Base-by-base conservation (phyloP, 2,888 invertebrate species). In the Abscondita cerata region DNA sequence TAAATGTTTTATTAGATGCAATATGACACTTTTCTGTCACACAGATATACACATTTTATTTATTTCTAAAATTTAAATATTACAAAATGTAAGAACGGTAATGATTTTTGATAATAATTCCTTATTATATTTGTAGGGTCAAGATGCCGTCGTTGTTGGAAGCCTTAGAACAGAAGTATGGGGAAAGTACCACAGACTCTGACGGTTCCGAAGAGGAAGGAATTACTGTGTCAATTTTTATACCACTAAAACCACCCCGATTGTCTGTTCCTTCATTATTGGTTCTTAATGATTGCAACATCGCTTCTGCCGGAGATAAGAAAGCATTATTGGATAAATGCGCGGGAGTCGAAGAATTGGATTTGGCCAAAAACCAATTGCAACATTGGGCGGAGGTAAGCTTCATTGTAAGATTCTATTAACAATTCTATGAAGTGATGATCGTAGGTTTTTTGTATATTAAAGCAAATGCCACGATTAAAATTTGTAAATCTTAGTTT, bases 401-500 rank as follows among this genome's bases (percentile, higher is more conserved):
- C 34, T 34, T 31, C 18, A 34, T 8, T 47, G 13, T 38, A 25
- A 25, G 6, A 25, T 25, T 2, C 25, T 2, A 4, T 25, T 25
- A 25, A 4, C 6, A 33, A 36, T 1, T 8, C 12, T 20, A 33
- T 55, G 12, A 34, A 13, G 6, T 55, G 13, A 34, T 31, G 3
- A 12, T 48, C 12, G 8, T 15, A 48, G 47, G 47, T 54, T n/a
- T 91, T 95, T 77, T 89, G 89, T 63, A 92, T 97, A 73, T 81
- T 97, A 65, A 87, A 90, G 75, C 90, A 93, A 77, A 93, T 95
- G 85, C 96, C 96, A 20, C 87, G 90, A 70, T 88, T 97, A 65
- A 90, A 92, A 75, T 96, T 96, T 80, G 88, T 96, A 51, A 97
- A 97, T 79, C 81, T 97, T 70, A 96, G 96, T 79, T 94, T 94